These are phyloP conservation scores for Mus pahari DNA, from an alignment of 2,113 vertebrate genomes.

Conservation along the genomic window DNA sequence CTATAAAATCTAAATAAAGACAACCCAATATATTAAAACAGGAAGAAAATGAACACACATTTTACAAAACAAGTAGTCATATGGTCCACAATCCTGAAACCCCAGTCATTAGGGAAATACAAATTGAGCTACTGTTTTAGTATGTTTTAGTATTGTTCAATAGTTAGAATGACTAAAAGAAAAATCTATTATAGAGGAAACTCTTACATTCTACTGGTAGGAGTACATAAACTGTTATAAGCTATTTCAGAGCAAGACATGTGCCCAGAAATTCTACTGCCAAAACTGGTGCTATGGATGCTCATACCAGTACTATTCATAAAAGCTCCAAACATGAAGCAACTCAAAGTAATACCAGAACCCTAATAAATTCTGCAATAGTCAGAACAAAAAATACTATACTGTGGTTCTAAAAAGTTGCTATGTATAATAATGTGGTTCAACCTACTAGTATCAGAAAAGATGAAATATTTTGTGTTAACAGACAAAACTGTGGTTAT, in stretches of 20 bases:
- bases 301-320: neutral
- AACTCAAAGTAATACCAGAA: slow-evolving; percentile 45
- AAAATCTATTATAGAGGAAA: slow-evolving; percentile 17
- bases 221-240: neutral
- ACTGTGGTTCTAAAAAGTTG: neutral
- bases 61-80: neutral
- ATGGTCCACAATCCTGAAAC: neutral
- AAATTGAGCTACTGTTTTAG: slow-evolving; percentile 29
- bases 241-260: neutral
- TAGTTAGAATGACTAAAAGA: neutral
- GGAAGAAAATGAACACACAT: neutral
- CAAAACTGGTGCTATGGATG: neutral
- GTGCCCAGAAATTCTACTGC: neutral
- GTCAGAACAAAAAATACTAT: neutral
- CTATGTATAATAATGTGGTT: neutral
- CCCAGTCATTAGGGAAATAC: neutral
- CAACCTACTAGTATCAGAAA: neutral
- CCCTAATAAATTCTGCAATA: neutral
- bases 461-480: neutral
- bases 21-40: neutral
- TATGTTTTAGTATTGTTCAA: neutral
- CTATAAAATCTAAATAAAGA: neutral
- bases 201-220: neutral
- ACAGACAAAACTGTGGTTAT: slow-evolving; percentile 11
- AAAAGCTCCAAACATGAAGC: slow-evolving; percentile 21